Evolutionary conservation across 2,797 vertebrate genomes (phyloP).

Genomic region (Sternarchorhynchus goeldii): DNA sequence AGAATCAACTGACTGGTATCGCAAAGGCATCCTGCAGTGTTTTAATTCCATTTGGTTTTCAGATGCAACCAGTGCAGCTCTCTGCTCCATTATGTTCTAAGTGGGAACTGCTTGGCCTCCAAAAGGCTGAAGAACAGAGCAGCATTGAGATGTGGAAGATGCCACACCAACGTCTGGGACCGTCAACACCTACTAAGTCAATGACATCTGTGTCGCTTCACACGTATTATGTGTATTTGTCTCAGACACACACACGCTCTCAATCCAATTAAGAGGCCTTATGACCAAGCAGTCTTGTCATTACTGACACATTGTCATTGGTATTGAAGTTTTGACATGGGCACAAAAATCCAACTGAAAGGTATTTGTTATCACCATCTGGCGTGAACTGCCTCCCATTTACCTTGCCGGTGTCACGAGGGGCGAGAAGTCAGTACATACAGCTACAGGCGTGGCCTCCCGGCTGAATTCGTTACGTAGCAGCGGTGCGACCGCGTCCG

Average conservation of each 20-base stretch:
- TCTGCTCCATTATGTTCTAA: not conserved
- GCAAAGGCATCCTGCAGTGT: not conserved
- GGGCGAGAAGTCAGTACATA: no score
- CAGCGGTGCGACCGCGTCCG: not conserved
- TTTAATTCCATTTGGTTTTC: constrained; percentile 7
- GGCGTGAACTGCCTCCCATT: no score
- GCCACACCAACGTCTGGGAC: not conserved
- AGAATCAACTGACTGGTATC: constrained; percentile 3
- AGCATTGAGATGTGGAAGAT: constrained; percentile 8
- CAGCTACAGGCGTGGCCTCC: no score
- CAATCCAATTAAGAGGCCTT: not conserved
- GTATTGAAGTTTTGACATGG: no score
- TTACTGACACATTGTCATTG: not conserved
- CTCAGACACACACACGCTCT: constrained; percentile 1
- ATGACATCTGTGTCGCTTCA: not conserved
- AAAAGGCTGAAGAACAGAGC: no score
- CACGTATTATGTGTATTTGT: constrained; percentile 7
- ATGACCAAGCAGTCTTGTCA: not conserved
- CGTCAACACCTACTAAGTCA: not conserved
- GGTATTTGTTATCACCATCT: no score
- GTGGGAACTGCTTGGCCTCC: no score
- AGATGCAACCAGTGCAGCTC: not conserved
- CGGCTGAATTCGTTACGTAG: not conserved
- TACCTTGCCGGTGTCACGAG: no score
- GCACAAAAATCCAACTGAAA: no score